Conservation (phyloP, 2,113 vertebrate species). For the Dromiciops gliroides region DNA sequence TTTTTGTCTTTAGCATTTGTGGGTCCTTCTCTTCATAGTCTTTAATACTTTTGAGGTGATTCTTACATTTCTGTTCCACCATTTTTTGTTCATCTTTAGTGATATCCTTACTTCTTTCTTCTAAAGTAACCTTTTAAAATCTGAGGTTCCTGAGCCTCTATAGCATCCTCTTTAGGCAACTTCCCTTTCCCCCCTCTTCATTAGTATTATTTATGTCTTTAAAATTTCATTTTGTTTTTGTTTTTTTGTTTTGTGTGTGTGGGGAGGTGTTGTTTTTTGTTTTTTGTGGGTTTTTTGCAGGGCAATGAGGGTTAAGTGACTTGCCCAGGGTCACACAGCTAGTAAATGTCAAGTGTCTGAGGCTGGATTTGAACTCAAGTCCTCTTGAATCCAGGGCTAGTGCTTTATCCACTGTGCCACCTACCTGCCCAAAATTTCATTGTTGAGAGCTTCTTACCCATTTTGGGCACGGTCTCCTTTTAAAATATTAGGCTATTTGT, state of each 20-base stretch:
- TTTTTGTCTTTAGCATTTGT: neutral
- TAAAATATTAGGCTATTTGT: neutral
- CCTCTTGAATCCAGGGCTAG: no score
- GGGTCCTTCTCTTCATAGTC: neutral
- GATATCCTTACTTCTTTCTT: neutral
- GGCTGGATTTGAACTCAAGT: no score
- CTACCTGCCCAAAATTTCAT: neutral
- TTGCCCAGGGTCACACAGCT: no score
- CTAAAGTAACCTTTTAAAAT: neutral
- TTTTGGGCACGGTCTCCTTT: neutral
- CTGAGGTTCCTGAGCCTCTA: neutral
- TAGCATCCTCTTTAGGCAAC: neutral
- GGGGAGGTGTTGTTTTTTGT: no score
- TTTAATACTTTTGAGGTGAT: neutral
- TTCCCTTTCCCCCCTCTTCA: neutral
- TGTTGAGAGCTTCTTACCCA: neutral
- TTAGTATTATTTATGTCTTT: neutral
- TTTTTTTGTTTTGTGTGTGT: no score
- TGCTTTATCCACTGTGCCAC: no score
- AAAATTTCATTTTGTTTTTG: neutral
- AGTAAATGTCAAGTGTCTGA: no score
- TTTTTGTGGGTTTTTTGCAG: no score
- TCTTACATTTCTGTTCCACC: neutral
- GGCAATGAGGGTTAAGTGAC: no score
- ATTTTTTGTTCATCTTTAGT: neutral